These are phyloP conservation scores for Seriola rivoliana DNA, from an alignment of 2,113 vertebrate species.

Conservation along the genomic window DNA sequence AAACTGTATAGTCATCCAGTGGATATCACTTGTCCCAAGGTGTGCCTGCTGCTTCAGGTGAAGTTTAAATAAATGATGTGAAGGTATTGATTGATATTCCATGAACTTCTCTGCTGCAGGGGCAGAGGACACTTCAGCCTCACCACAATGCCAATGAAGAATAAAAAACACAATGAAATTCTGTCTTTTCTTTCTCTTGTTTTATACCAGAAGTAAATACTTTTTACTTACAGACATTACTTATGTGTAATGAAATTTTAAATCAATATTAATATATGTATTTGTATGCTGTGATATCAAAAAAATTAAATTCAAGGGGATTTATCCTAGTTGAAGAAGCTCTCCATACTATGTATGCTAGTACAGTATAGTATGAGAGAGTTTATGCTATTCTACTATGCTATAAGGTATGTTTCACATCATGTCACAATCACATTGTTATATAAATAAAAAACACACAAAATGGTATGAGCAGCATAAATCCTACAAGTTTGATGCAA, in stretches of 20 bases:
- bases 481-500: too few species aligned
- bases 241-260: too few species aligned
- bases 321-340: not conserved
- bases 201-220: not conserved
- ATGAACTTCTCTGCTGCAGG: slow-evolving; percentile 39
- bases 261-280: too few species aligned
- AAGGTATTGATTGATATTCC: slow-evolving; percentile 69
- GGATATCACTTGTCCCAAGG: slow-evolving; percentile 15
- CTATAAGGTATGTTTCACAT: not conserved
- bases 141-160: slow-evolving; percentile 27
- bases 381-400: too few species aligned
- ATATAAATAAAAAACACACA: too few species aligned
- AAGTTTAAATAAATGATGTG: slow-evolving; percentile 75
- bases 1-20: slow-evolving; percentile 17
- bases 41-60: slow-evolving; percentile 53
- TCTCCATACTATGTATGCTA: too few species aligned
- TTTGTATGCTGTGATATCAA: too few species aligned
- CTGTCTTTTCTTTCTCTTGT: not conserved
- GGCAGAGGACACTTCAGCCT: slow-evolving; percentile 15
- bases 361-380: too few species aligned
- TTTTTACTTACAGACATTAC: not conserved
- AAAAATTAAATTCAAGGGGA: too few species aligned
- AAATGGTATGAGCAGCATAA: too few species aligned
- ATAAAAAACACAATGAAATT: slow-evolving; percentile 7
- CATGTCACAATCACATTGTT: too few species aligned